Conservation (phyloP, 2,797 vertebrate species). For the Alauda arvensis region DNA sequence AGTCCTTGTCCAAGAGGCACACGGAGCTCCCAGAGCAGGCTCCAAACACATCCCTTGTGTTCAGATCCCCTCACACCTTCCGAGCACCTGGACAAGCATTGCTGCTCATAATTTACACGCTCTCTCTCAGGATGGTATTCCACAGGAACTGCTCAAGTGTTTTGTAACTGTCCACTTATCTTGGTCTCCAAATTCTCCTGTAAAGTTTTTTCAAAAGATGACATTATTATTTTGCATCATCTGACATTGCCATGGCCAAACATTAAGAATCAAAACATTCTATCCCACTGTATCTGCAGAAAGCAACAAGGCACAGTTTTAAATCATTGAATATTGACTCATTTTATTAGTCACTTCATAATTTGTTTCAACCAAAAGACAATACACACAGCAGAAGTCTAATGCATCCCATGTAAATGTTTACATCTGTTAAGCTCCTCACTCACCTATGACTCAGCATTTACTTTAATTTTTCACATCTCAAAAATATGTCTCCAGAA, state of each 20-base stretch:
- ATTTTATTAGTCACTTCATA: conserved; percentile 91
- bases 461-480: conserved; percentile 78
- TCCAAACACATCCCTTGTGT: not conserved
- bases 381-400: conserved; percentile 95
- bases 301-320: conserved; percentile 67
- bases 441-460: conserved; percentile 78
- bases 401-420: conserved; percentile 96
- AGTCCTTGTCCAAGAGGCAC: not conserved
- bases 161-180: not conserved
- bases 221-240: not conserved
- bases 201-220: not conserved
- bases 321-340: conserved; percentile 81
- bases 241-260: not conserved
- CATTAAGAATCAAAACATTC: not conserved
- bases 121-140: not conserved
- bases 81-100: not conserved
- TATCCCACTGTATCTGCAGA: conserved; percentile 31
- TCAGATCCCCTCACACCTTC: not conserved
- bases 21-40: accelerated
- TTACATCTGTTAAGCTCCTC: conserved; percentile 89
- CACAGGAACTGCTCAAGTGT: not conserved
- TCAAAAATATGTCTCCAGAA: conserved; percentile 79
- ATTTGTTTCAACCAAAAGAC: conserved; percentile 98
- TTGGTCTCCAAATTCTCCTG: not conserved
- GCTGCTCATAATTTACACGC: accelerated